phyloP scores from a whole-genome alignment of 2,113 vertebrate genomes.

The Xerus inauris region DNA sequence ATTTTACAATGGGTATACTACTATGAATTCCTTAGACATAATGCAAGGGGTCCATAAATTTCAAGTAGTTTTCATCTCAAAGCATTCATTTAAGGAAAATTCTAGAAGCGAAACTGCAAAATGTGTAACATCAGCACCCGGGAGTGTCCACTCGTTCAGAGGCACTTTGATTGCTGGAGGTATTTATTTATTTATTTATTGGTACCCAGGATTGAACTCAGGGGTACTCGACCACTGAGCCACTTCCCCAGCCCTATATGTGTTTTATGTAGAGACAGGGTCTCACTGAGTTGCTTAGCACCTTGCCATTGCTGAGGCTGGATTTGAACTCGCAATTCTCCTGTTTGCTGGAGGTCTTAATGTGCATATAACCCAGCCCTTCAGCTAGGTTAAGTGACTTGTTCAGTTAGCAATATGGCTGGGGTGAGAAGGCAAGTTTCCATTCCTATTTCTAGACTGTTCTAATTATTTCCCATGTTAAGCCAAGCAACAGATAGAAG shows the following conservation, averaged over 20 bases:
- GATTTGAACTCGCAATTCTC: no score
- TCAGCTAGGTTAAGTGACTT: not conserved
- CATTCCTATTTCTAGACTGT: not conserved
- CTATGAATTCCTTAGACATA: constrained; percentile 17
- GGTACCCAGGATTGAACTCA: no score
- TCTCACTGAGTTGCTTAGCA: no score
- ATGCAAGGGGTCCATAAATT: constrained; percentile 14
- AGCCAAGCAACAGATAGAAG: constrained; percentile 7
- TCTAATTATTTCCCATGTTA: constrained; percentile 1
- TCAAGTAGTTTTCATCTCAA: constrained; percentile 27
- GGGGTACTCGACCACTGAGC: no score
- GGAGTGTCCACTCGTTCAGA: not conserved
- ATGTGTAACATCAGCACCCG: not conserved
- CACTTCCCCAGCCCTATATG: no score
- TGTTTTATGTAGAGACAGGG: no score
- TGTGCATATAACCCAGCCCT: not conserved
- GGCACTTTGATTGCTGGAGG: not conserved
- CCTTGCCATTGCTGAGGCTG: no score
- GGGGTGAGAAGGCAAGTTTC: not conserved
- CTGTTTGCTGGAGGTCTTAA: not conserved
- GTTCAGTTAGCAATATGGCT: not conserved
- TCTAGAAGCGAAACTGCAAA: not conserved
- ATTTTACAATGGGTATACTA: constrained; percentile 32
- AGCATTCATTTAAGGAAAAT: not conserved
- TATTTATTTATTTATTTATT: no score